Percentiles rank a stretch among this genome's conserved stretches.
Evolutionary conservation across 2,113 vertebrate species (phyloP).

Genomic region (Tricholaema leucomelas): DNA sequence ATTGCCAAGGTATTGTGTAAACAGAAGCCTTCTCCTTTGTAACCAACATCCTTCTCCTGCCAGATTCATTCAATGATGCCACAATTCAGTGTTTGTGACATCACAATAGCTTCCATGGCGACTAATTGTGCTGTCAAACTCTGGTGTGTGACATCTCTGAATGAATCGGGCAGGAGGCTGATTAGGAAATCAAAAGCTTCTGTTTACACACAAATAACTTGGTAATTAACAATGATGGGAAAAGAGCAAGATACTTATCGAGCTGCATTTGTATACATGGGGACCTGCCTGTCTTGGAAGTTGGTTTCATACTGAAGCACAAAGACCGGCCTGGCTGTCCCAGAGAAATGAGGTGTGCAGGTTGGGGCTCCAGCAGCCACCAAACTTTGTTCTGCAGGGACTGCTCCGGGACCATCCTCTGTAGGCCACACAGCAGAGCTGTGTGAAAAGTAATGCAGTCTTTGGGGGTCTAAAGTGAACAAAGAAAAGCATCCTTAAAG

Average conservation of each 20-base stretch:
- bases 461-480: background rate
- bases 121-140: conserved; percentile 70
- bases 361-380: background rate
- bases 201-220: conserved; percentile 63
- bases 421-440: background rate
- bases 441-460: background rate
- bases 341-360: background rate
- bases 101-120: conserved; percentile 71
- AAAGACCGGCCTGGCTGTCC: background rate
- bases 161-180: conserved; percentile 51
- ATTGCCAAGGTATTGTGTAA: conserved; percentile 58
- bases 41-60: conserved; percentile 53
- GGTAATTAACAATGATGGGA: conserved; percentile 67
- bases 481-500: background rate
- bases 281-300: conserved; percentile 29
- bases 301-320: conserved; percentile 23
- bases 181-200: conserved; percentile 62
- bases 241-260: conserved; percentile 51
- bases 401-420: background rate
- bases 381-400: background rate
- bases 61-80: conserved; percentile 64
- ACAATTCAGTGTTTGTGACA: conserved; percentile 64
- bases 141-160: conserved; percentile 53
- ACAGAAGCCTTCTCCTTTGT: conserved; percentile 59
- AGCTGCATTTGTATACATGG: conserved; percentile 58